Percentiles rank a stretch among this genome's conserved stretches.
Evolutionary conservation across 2,888 invertebrate species (phyloP).

Genomic region (Ennomos erosarius): DNA sequence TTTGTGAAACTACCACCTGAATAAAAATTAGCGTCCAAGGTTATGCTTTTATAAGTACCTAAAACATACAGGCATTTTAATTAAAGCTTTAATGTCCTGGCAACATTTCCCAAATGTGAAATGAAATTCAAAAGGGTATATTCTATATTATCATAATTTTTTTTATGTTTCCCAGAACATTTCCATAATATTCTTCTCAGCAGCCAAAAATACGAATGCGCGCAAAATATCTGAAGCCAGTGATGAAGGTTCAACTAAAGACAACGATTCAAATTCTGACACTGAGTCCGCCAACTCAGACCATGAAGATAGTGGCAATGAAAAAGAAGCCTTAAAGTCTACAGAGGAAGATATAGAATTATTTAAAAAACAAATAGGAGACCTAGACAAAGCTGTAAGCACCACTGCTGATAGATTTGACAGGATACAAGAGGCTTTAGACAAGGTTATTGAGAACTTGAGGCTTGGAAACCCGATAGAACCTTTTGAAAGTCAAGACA

Average conservation of each 20-base stretch:
- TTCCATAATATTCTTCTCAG: slow-evolving; percentile 96
- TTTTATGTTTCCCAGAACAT: slow-evolving; percentile 74
- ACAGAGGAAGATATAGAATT: slow-evolving; percentile 75
- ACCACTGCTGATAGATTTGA: slow-evolving; percentile 83
- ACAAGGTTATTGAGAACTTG: slow-evolving; percentile 69
- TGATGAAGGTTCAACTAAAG: slow-evolving; percentile 39
- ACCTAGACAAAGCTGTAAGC: slow-evolving; percentile 82
- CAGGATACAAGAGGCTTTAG: slow-evolving; percentile 81
- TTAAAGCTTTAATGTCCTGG: no score
- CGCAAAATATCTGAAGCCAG: slow-evolving; percentile 74
- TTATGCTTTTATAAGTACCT: no score
- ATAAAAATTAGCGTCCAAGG: no score
- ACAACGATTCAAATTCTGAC: slow-evolving; percentile 52
- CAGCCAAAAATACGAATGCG: slow-evolving; percentile 86
- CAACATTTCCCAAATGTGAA: no score
- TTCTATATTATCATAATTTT: no score
- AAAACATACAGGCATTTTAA: no score
- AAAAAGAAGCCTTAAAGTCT: slow-evolving; percentile 57
- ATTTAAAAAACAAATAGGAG: slow-evolving; percentile 79
- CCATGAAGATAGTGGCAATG: slow-evolving; percentile 56
- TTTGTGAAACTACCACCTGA: slow-evolving; percentile 41
- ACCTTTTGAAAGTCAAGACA: slow-evolving; percentile 43
- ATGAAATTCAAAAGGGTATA: no score
- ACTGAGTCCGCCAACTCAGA: slow-evolving; percentile 67
- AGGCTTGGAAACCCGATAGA: slow-evolving; percentile 68